Conservation (phyloP, 2,888 invertebrate genomes). For the Epsilonema sp. region DNA sequence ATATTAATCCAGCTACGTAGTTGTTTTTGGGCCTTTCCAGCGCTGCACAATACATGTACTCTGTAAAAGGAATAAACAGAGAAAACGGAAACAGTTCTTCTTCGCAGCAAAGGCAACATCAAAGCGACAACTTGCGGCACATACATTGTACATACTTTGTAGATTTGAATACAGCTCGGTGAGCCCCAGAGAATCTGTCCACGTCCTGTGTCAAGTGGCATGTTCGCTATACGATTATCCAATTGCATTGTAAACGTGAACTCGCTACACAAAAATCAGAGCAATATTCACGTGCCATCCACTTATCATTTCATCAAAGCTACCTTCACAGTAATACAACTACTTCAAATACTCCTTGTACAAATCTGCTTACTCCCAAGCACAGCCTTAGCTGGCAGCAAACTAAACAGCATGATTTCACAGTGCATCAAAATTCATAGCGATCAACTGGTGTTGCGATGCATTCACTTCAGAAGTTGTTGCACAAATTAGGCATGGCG, state of each 20-base stretch:
- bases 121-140: no score
- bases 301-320: no score
- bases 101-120: no score
- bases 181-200: constrained; percentile 87
- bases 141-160: no score
- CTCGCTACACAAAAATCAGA: constrained; percentile 44
- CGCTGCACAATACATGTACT: no score
- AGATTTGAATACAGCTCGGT: constrained; percentile 89
- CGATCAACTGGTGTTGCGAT: no score
- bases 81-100: no score
- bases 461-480: constrained; percentile 61
- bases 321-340: constrained; percentile 25
- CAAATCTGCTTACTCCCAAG: constrained; percentile 65
- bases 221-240: constrained; percentile 81
- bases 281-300: no score
- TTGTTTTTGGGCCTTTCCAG: no score
- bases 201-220: constrained; percentile 85
- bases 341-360: constrained; percentile 79
- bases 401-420: constrained; percentile 38
- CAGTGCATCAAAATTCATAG: no score
- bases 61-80: no score
- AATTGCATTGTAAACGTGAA: constrained; percentile 94
- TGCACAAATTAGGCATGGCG: constrained; percentile 79
- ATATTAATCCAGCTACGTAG: no score
- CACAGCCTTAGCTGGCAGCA: constrained; percentile 71